These are phyloP conservation scores for Ctenomys sociabilis DNA, from an alignment of 2,113 vertebrate genomes.

Conservation along the genomic window DNA sequence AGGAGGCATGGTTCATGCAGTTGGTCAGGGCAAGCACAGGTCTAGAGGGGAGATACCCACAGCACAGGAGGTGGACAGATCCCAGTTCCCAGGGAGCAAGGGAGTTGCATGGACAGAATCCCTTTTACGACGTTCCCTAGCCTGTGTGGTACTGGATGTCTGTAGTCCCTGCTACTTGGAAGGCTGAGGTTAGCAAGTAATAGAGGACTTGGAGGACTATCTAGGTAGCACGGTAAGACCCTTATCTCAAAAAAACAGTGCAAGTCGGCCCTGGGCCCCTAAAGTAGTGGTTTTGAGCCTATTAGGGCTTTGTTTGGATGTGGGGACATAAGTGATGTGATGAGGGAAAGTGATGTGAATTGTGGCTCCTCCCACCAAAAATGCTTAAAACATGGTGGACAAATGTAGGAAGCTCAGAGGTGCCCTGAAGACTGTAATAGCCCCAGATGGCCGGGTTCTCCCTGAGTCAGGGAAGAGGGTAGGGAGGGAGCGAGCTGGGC, in stretches of 20 bases:
- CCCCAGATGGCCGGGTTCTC: neutral
- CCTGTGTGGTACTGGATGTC: fast-evolving
- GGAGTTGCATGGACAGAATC: neutral
- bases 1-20: neutral
- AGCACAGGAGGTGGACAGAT: neutral
- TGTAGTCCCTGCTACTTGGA: neutral
- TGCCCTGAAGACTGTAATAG: neutral
- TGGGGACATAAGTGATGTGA: neutral
- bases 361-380: neutral
- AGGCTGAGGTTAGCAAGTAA: neutral
- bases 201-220: neutral
- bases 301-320: neutral
- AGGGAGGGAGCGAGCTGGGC: neutral
- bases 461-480: neutral
- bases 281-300: neutral
- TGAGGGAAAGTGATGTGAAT: neutral
- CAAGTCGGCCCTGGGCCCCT: neutral
- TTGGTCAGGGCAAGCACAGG: neutral
- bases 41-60: fast-evolving
- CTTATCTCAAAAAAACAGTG: neutral
- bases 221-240: neutral
- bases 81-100: neutral
- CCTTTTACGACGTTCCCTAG: neutral
- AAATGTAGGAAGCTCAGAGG: neutral
- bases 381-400: neutral